These are phyloP conservation scores for Eurystomus gularis DNA, from an alignment of 2,113 vertebrate genomes.

Conservation along the genomic window DNA sequence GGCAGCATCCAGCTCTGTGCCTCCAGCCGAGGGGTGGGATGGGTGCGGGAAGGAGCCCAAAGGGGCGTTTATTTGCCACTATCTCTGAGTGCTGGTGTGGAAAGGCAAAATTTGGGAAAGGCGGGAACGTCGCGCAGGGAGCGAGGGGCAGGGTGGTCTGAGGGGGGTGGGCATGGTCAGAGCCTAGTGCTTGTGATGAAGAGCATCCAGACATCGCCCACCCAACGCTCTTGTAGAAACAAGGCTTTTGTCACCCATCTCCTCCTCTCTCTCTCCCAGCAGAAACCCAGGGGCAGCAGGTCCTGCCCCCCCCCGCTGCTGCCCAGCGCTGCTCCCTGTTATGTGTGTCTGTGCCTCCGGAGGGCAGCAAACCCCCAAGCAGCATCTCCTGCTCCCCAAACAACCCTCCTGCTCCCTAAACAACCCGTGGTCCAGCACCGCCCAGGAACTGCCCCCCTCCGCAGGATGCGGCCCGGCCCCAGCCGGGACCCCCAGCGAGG, in stretches of 20 bases:
- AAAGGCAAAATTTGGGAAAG: not conserved
- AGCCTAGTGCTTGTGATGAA: accelerated
- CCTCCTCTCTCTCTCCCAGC: too few relatives aligned
- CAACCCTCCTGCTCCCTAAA: not conserved
- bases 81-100: accelerated
- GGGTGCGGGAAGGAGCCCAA: not conserved
- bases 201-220: too few relatives aligned
- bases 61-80: accelerated
- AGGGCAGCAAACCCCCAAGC: not conserved
- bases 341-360: not conserved
- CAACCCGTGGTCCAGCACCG: too few relatives aligned
- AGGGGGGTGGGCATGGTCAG: not conserved
- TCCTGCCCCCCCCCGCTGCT: too few relatives aligned
- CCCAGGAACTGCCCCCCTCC: too few relatives aligned
- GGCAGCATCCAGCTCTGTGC: not conserved
- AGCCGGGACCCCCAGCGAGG: not conserved
- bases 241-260: not conserved
- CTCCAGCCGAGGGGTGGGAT: not conserved
- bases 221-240: too few relatives aligned
- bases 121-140: accelerated
- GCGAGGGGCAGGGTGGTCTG: not conserved
- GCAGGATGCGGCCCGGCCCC: not conserved
- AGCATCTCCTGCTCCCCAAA: not conserved
- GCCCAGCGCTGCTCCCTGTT: not conserved
- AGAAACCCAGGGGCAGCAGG: not conserved